Evolutionary conservation across 2,888 invertebrate genomes (phyloP).

Genomic region (Kryphioiulus occultus): DNA sequence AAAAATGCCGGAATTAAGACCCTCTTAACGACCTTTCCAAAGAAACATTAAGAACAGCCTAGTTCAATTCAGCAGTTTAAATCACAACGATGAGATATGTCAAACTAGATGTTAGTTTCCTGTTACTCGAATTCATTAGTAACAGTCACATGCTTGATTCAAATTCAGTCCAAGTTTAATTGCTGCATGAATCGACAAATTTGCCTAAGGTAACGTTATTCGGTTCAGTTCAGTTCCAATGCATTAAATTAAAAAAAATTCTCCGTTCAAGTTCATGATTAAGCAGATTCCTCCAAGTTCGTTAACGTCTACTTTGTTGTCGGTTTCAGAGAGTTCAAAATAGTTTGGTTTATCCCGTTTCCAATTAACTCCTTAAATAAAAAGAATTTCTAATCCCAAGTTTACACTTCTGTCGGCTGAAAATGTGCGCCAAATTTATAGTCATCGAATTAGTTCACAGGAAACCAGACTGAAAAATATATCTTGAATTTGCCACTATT

Average conservation of each 20-base stretch:
- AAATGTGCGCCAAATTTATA: background rate
- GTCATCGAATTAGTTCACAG: background rate
- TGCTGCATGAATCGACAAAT: background rate
- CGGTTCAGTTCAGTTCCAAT: background rate
- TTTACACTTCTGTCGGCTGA: background rate
- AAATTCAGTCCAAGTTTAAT: too few relatives aligned
- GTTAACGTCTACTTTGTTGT: background rate
- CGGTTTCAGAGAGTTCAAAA: background rate
- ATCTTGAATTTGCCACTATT: background rate
- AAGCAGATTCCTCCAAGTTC: background rate
- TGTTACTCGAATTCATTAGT: too few relatives aligned
- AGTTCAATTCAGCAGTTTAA: too few relatives aligned
- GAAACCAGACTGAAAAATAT: background rate
- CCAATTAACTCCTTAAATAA: background rate
- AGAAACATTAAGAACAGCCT: too few relatives aligned
- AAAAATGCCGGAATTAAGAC: too few relatives aligned
- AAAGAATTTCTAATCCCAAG: background rate
- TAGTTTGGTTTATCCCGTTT: background rate
- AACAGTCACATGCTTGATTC: too few relatives aligned
- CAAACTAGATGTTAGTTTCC: too few relatives aligned
- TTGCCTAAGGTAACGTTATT: background rate
- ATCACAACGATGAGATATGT: too few relatives aligned
- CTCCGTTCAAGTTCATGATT: background rate
- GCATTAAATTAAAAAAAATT: background rate
- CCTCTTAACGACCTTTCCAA: too few relatives aligned